Evolutionary conservation across 2,797 vertebrate genomes (phyloP), one percentile per base, ranked within the genome.

Genomic region (Natrix natrix): DNA sequence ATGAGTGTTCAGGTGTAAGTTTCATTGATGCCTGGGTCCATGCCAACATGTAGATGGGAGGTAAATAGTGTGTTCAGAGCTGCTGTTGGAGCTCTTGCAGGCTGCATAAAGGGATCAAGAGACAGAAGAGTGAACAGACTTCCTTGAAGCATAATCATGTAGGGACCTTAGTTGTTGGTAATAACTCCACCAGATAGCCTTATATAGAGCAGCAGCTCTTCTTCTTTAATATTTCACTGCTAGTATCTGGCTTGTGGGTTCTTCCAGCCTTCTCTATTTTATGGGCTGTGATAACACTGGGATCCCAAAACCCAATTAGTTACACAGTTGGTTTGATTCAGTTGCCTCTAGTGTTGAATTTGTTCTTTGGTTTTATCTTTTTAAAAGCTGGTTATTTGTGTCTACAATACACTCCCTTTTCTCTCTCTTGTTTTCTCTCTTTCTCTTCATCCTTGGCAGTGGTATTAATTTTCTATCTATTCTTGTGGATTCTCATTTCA

Each of bases 221-320:
- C 66, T 32, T 83, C 56, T 95, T 59, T 32, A 4, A 26, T 59
- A 14, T n/a, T 78, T 78, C 48, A 56, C 28, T 94, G 90, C 91
- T 96, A 94, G 0, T 24, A 86, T 95, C 88, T 92, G 24, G 28
- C 78, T 26, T 86, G 56, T 88, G 66, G 0, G 56, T 1, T 0
- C 0, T 17, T 32, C 93, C 91, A 92, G 0, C 12, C 88, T 94
- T 48, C 14, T 0, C 0, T 89, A 5, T 87, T 91, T 88, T 95
- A 32, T 78, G 0, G 0, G 92, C 89, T 93, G 92, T 61, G 87
- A 87, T 0, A 0, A 91, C 17, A 56, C 13, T 2, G 59, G 90
- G 86, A 56, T 57, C 89, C 56, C 87, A 92, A 91, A 93, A 93
- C 57, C 16, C 28, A 91, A 37, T 56, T 93, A 88, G 92, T 91